phyloP scores from a whole-genome alignment of 2,888 invertebrate genomes.

The Lasioglossum villosulum region DNA sequence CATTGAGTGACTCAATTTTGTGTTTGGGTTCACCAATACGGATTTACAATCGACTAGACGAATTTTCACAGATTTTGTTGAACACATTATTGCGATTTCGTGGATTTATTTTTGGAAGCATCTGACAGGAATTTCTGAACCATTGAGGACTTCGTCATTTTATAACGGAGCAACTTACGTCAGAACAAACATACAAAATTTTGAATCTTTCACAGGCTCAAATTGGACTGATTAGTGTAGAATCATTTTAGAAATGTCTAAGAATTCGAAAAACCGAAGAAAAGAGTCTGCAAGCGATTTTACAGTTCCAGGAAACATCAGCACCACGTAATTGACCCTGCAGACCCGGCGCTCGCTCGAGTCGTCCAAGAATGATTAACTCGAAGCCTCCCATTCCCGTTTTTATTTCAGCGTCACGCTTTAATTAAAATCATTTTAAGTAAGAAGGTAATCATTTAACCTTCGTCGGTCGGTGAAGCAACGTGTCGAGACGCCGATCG shows the following conservation, averaged over 20 bases:
- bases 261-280: not conserved
- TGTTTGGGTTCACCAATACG: not conserved
- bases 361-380: constrained; percentile 17
- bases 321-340: constrained; percentile 10
- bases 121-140: too few species aligned
- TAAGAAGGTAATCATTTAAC: constrained; percentile 9
- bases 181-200: not conserved
- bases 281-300: not conserved
- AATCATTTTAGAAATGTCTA: not conserved
- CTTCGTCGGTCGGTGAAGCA: constrained; percentile 3
- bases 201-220: not conserved
- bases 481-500: not conserved
- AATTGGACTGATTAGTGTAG: not conserved
- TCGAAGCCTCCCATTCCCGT: constrained; percentile 1
- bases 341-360: not conserved
- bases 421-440: constrained; percentile 20
- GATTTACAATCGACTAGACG: too few species aligned
- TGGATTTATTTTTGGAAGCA: not conserved
- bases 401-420: constrained; percentile 8
- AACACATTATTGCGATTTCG: not conserved
- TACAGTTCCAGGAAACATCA: not conserved
- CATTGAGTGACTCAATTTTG: not conserved
- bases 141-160: too few species aligned
- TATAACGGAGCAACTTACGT: too few species aligned
- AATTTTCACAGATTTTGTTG: not conserved